Conservation (phyloP, 64 coral and sea anemone genomes). For the Cladopsammia gracilis region DNA sequence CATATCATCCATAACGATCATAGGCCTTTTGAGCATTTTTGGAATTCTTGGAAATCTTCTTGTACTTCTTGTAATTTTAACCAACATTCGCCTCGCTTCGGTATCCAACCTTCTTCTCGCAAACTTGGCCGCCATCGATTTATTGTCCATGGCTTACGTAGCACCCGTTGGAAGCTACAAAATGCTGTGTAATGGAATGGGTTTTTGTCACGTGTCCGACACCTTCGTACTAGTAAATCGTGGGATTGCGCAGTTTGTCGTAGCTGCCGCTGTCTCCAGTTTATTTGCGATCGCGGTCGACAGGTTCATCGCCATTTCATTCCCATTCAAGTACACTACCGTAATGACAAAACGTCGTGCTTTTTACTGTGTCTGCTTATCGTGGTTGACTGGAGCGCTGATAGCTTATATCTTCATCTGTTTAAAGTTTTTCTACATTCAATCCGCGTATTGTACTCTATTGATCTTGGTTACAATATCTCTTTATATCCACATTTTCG, state of each 20-base stretch:
- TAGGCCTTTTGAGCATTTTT: neutral
- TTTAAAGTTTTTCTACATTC: conserved; percentile 19
- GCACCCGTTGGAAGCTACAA: conserved; percentile 13
- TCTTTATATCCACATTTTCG: conserved; percentile 22
- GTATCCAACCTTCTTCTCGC: conserved; percentile 25
- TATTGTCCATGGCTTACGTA: neutral
- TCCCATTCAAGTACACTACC: conserved; percentile 25
- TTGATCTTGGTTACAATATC: conserved; percentile 8
- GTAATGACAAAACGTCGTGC: conserved; percentile 1
- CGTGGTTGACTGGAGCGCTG: neutral
- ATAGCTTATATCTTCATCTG: conserved; percentile 1
- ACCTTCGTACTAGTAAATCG: neutral
- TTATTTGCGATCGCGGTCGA: conserved; percentile 34
- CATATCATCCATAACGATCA: neutral
- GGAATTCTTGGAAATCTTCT: conserved; percentile 48
- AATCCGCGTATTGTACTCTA: conserved; percentile 3
- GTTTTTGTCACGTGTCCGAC: neutral
- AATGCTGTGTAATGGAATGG: neutral
- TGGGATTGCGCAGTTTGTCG: conserved; percentile 18
- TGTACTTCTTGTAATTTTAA: conserved; percentile 4
- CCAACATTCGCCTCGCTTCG: conserved; percentile 21
- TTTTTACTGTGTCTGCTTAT: neutral
- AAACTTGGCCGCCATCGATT: conserved; percentile 25
- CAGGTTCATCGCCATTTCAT: conserved; percentile 24
- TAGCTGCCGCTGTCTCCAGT: conserved; percentile 10